Evolutionary conservation across 2,888 invertebrate genomes (phyloP).

Genomic region (Sesia bembeciformis): DNA sequence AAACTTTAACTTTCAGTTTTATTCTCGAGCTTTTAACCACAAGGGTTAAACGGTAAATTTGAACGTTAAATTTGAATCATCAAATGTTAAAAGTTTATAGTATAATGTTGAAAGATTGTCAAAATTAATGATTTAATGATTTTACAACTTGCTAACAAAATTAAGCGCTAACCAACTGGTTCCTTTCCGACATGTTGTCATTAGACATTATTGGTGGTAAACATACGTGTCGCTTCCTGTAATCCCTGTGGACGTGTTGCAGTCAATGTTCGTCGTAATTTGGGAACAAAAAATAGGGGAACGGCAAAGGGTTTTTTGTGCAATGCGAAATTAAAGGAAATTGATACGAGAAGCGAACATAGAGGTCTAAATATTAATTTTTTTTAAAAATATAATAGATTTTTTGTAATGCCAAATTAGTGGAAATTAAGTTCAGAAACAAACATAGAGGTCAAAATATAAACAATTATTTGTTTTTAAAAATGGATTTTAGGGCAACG

Average conservation of each 20-base stretch:
- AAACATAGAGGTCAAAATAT: too few relatives aligned
- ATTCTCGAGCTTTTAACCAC: too few relatives aligned
- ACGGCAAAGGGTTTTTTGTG: neutral
- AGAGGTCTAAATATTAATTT: too few relatives aligned
- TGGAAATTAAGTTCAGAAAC: neutral
- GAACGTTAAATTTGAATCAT: too few relatives aligned
- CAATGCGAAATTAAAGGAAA: neutral
- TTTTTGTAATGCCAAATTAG: neutral
- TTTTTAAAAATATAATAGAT: too few relatives aligned
- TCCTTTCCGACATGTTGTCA: slow-evolving; percentile 11
- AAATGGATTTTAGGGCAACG: too few relatives aligned
- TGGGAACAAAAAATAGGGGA: neutral
- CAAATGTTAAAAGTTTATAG: too few relatives aligned
- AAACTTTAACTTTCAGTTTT: too few relatives aligned
- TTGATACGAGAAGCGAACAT: too few relatives aligned
- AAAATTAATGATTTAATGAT: neutral
- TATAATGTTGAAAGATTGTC: too few relatives aligned
- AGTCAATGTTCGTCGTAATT: neutral
- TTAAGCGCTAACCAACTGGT: neutral
- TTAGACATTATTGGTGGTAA: slow-evolving; percentile 13
- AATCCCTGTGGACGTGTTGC: slow-evolving; percentile 7
- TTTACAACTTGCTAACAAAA: neutral
- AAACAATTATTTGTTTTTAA: too few relatives aligned
- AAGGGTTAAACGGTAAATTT: too few relatives aligned
- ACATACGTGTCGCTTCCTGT: slow-evolving; percentile 16